Evolutionary conservation across 2,797 vertebrate species (phyloP).

Genomic region (Pantherophis vulpinus): DNA sequence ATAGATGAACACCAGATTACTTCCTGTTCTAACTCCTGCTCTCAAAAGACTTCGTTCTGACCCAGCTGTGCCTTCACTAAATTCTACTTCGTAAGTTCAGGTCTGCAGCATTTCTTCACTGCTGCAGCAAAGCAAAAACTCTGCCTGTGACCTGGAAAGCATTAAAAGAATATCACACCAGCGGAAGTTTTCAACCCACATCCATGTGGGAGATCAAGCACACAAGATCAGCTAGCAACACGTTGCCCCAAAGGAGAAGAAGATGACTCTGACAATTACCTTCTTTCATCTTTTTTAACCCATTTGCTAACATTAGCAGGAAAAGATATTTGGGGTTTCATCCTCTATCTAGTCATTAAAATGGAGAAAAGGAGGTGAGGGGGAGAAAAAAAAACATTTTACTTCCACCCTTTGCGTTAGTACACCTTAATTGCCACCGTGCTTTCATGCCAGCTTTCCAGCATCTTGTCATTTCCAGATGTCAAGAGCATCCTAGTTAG

Average conservation of each 20-base stretch:
- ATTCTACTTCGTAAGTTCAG: neutral
- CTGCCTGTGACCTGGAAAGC: neutral
- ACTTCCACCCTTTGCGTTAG: constrained; percentile 40
- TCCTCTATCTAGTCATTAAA: constrained; percentile 65
- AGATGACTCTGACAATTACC: constrained; percentile 62
- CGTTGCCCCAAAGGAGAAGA: constrained; percentile 38
- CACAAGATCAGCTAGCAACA: constrained; percentile 2
- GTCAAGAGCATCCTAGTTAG: constrained; percentile 63
- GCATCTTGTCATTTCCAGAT: constrained; percentile 72
- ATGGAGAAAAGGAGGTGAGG: neutral
- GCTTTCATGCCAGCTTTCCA: constrained; percentile 57
- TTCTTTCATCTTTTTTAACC: constrained; percentile 52
- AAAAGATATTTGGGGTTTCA: constrained; percentile 65
- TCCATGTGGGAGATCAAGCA: constrained; percentile 51
- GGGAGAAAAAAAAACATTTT: neutral
- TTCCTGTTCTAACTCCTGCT: neutral
- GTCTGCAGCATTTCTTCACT: neutral
- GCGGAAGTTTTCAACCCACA: constrained; percentile 21
- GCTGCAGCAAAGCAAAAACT: constrained; percentile 5
- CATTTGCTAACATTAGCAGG: constrained; percentile 57
- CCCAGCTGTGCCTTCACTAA: neutral
- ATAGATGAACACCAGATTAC: neutral
- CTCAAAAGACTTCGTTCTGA: neutral
- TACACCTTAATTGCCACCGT: constrained; percentile 52
- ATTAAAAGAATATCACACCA: constrained; percentile 40